These are phyloP conservation scores for Drosophila prosaltans DNA, from an alignment of 1,140 invertebrate species.

Conservation along the genomic window DNA sequence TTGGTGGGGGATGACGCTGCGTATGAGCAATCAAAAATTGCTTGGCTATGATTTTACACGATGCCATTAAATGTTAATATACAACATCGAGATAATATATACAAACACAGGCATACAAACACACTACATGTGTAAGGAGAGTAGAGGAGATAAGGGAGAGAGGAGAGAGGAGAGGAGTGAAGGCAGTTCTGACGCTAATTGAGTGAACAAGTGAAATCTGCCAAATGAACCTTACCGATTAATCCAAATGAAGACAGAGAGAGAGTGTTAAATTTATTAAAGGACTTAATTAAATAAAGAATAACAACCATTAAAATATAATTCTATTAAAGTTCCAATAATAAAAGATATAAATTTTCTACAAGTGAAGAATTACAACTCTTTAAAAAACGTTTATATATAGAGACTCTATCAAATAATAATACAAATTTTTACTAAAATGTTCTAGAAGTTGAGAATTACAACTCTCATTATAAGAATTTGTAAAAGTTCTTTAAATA, in stretches of 20 bases:
- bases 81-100: conserved; percentile 24
- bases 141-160: neutral
- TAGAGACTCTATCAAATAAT: too few relatives aligned
- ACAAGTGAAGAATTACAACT: too few relatives aligned
- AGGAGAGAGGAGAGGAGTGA: neutral
- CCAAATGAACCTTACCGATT: neutral
- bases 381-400: too few relatives aligned
- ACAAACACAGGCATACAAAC: neutral
- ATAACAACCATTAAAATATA: too few relatives aligned
- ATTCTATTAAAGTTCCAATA: too few relatives aligned
- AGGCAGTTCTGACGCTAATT: conserved; percentile 9
- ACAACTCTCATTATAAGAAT: too few relatives aligned
- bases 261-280: neutral
- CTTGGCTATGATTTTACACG: conserved; percentile 31
- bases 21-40: conserved; percentile 49
- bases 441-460: too few relatives aligned
- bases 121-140: neutral
- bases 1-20: neutral
- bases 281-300: too few relatives aligned
- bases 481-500: too few relatives aligned
- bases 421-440: too few relatives aligned
- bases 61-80: conserved; percentile 52
- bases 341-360: too few relatives aligned
- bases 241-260: neutral
- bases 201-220: conserved; percentile 13